Base-by-base conservation (phyloP, 2,113 vertebrate species). In the Varanus salvator region DNA sequence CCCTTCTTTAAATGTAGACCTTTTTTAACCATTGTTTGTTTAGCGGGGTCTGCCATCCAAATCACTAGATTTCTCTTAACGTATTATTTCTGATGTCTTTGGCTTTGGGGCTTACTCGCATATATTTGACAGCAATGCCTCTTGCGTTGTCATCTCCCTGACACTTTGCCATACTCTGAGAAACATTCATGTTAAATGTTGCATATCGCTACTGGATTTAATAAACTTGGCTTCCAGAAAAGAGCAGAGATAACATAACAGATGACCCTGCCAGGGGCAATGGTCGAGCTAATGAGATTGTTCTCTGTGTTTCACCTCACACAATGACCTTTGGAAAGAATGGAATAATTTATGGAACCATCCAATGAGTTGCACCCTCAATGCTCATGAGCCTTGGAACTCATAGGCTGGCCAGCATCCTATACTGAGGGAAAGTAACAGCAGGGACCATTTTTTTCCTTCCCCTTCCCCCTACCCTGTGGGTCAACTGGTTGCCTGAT, bases 141-240 rank as follows among this genome's bases (percentile, higher is more conserved):
- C 77, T 9, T 88, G 3, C 48, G 21, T 54, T 34, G 8, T 69
- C 9, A 44, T 75, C 38, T 85, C 84, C 78, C 66, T 83, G 93
- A 64, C 57, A 91, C 90, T 94, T 89, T 77, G 72, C 66, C 25
- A 72, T 80, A 80, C 69, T 50, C 31, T 78, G 15, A 50, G 64
- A 76, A 48, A 87, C 15, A 34, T 15, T 4, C 19, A 83, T 38
- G 31, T 6, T 34, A 38, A 82, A 8, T 6, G 44, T 17, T n/a
- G 29, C 50, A 19, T 72, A 21, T 69, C 44, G 19, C 21, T 48
- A 21, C 69, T 54, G 29, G 21, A 85, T 52, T 72, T 85, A 85
- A 74, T 54, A 74, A 74, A 25, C 71, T 34, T 19, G 2, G 21
- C 71, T 86, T 74, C 21, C 25, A 72, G n/a, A 54, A 54, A 86